phyloP scores from a whole-genome alignment of 2,888 invertebrate genomes.

The Escarpia spicata region DNA sequence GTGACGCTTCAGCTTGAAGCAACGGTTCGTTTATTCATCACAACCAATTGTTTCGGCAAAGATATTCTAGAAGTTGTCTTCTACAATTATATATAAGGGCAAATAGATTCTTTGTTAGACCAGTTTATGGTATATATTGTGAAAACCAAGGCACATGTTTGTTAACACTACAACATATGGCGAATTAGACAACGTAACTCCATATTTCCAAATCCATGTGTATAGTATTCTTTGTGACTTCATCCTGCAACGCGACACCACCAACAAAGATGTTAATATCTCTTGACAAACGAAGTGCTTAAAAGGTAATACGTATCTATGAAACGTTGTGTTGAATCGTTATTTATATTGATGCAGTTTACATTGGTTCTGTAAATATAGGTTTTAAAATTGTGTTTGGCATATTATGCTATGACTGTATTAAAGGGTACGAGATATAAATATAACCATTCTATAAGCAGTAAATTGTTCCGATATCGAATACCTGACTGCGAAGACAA shows the following conservation, averaged over 20 bases:
- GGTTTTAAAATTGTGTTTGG: neutral
- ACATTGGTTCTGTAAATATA: neutral
- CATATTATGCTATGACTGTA: too few relatives aligned
- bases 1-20: neutral
- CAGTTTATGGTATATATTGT: neutral
- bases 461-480: neutral
- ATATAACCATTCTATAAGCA: too few relatives aligned
- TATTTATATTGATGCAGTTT: neutral
- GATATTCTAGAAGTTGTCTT: neutral
- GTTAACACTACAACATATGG: neutral
- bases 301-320: neutral
- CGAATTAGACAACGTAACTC: neutral
- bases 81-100: neutral
- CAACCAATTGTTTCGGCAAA: neutral
- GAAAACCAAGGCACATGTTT: neutral
- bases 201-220: neutral
- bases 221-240: neutral
- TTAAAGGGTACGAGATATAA: too few relatives aligned
- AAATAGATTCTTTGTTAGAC: neutral
- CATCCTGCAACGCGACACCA: neutral
- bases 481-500: neutral
- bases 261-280: neutral
- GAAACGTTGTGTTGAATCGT: neutral
- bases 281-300: neutral
- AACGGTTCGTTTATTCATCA: neutral